Base-by-base conservation (phyloP, 92 coral and sea anemone genomes). In the Hydrozoanthus gracilis region DNA sequence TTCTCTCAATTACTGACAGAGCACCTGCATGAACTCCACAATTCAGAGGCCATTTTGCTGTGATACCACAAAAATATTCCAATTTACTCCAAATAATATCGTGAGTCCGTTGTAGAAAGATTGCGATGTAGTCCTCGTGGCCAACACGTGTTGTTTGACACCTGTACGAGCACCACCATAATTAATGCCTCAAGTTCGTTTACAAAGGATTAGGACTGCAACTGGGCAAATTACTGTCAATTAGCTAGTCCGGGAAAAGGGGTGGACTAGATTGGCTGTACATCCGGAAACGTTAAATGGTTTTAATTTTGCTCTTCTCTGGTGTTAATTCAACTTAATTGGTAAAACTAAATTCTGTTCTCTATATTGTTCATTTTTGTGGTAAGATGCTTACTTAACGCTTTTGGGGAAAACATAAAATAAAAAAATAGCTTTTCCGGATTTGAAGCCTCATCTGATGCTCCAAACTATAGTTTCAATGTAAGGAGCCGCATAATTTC, bases 241-340 rank as follows among this genome's bases (percentile, higher is more conserved):
- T 80, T 80, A 64, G 85, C 16, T 47, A 4, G 73, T 64, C 83
- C 61, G 72, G 58, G 65, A n/a, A 54, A 44, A 61, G 56, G 17
- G 73, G 73, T 62, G 50, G 71, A 4, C n/a, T 4, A 46, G 51
- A 79, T 16, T 79, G 50, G 45, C 12, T 66, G 17, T 67, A 48
- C 35, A 47, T 4, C 11, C 49, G 74, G 73, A 80, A 80, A 35
- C 73, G 35, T 48, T 64, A 48, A 50, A 2, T 47, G 56, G 56
- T 74, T 10, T 50, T 74, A 74, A 74, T 74, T 80, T 44, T 9
- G n/a, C 4, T 52, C 69, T 80, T 80, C 70, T 12, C 20, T 65
- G 5, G 85, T 80, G 85, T 80, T 80, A 80, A 80, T 80, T 80
- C 74, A 48, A 64, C 27, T 14, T 80, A 80, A 80, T 80, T 80